phyloP scores from a whole-genome alignment of 1,140 invertebrate species.

The Pentalonia nigronervosa region DNA sequence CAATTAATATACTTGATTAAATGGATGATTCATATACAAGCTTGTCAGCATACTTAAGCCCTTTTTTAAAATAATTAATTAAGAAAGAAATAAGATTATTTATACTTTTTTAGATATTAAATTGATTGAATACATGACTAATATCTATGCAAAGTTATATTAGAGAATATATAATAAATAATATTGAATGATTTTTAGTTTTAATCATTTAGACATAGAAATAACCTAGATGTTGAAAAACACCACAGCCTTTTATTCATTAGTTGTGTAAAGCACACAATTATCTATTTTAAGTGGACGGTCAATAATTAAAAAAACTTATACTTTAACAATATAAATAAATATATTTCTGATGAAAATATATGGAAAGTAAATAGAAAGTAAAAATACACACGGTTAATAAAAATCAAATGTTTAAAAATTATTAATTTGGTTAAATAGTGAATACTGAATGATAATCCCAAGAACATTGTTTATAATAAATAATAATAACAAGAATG shows the following conservation, averaged over 20 bases:
- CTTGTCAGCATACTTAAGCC: background rate
- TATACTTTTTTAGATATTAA: background rate
- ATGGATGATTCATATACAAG: background rate
- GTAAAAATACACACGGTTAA: background rate
- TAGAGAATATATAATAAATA: background rate
- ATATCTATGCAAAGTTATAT: background rate
- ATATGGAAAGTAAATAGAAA: constrained; percentile 15
- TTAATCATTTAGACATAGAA: background rate
- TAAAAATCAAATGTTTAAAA: background rate
- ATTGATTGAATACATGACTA: background rate
- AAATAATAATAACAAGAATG: background rate
- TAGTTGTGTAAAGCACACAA: constrained; percentile 17
- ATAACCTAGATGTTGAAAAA: background rate
- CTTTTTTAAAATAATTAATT: background rate
- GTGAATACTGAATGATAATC: background rate
- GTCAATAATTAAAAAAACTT: background rate
- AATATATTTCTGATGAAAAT: background rate
- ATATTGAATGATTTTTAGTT: background rate
- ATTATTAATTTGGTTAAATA: background rate
- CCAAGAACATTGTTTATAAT: background rate
- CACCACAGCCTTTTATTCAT: background rate
- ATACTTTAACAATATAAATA: background rate
- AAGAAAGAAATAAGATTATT: background rate
- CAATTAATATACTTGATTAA: background rate
- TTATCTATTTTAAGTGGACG: constrained; percentile 39